Conservation (phyloP, 2,113 vertebrate genomes). For the Sporophila hypoxantha region DNA sequence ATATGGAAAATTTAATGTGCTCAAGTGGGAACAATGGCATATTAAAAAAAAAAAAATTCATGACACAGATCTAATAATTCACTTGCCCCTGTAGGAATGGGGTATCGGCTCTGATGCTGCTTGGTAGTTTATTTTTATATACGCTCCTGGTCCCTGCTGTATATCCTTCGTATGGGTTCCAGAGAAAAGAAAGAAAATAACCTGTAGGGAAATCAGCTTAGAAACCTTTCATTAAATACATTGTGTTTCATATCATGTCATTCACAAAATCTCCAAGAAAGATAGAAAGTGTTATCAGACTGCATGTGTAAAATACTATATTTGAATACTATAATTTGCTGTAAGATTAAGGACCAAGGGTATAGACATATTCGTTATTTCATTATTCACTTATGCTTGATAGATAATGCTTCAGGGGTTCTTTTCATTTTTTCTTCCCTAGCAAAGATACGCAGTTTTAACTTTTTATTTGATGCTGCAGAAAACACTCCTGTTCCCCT, state of each 20-base stretch:
- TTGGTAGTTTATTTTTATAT: slow-evolving; percentile 81
- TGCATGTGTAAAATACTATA: slow-evolving; percentile 68
- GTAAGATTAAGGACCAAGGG: slow-evolving; percentile 72
- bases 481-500: slow-evolving; percentile 13
- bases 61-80: slow-evolving; percentile 83
- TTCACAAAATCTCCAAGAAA: slow-evolving; percentile 73
- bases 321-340: slow-evolving; percentile 79
- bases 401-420: slow-evolving; percentile 66
- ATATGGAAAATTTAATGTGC: slow-evolving; percentile 77
- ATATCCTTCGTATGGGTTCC: slow-evolving; percentile 71
- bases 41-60: slow-evolving; percentile 73
- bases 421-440: slow-evolving; percentile 15
- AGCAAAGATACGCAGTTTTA: slow-evolving; percentile 40
- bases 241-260: slow-evolving; percentile 72
- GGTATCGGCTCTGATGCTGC: slow-evolving; percentile 70
- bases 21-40: slow-evolving; percentile 78
- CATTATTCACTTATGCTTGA: slow-evolving; percentile 70
- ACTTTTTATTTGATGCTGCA: slow-evolving; percentile 52
- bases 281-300: slow-evolving; percentile 71
- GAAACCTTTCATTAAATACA: slow-evolving; percentile 81
- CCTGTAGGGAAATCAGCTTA: slow-evolving; percentile 77
- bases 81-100: slow-evolving; percentile 75
- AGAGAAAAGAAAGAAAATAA: slow-evolving; percentile 79
- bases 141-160: slow-evolving; percentile 72
- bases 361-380: slow-evolving; percentile 67